Evolutionary conservation across 2,888 invertebrate species (phyloP), one percentile per base, ranked within the genome.

Genomic region (Drosophila tanythrix): DNA sequence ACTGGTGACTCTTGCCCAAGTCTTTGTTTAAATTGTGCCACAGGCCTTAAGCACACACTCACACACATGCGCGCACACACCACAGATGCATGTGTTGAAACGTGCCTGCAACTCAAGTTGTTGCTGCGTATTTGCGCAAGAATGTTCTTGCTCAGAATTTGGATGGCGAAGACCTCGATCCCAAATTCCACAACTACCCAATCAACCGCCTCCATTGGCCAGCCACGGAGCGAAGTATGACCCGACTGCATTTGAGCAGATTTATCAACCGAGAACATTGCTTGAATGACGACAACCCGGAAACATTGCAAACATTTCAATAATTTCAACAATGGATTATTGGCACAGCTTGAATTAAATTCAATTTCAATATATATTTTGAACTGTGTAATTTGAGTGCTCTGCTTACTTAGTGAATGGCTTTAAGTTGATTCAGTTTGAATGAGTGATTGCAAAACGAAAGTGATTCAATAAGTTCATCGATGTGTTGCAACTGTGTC

Each of bases 1-100:
- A 31, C 38, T 56, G 56, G n/a, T 29, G 52, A 29, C 61, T 63
- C 43, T 36, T 55, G 53, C 36, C 59, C 63, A 69, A 64, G 59
- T 70, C 64, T 70, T 78, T 80, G 78, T 83, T 83, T 53, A 81
- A 61, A 69, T 67, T 76, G 59, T 70, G 76, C 73, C 72, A 61
- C 43, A 56, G 60, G 78, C 76, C 52, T 29, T 31, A 21, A 21
- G 2, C 46, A n/a, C 21, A 51, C 50, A 61, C 66, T 59, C 52
- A 59, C 64, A 43, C 51, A 55, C 67, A 62, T n/a, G 38, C 51
- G 57, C 67, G 60, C 29, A 29, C 18, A 53, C 36, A 58, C 52
- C 52, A 58, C 29, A 43, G 15, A 15, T 52, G 56, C 43, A 53
- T 71, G 68, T 71, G 57, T 62, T 48, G 60, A 52, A 48, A 60